These are phyloP conservation scores for Bubalus kerabau DNA, from an alignment of 2,113 vertebrate genomes.

Conservation along the genomic window DNA sequence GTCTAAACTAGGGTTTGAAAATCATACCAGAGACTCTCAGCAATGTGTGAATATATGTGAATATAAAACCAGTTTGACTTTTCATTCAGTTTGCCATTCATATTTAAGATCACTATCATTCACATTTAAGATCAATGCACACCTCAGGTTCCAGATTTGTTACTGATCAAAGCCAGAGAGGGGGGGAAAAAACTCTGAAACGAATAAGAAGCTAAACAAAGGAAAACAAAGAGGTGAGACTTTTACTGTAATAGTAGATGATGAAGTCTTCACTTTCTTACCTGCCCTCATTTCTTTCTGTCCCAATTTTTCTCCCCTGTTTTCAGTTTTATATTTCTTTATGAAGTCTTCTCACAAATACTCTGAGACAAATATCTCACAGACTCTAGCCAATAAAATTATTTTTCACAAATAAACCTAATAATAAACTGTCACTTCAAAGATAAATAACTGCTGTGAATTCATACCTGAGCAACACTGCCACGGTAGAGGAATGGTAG, in stretches of 20 bases:
- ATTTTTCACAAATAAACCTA: neutral
- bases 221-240: neutral
- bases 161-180: neutral
- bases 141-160: neutral
- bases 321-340: neutral
- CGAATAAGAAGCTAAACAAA: neutral
- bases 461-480: constrained; percentile 84
- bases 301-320: neutral
- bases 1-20: neutral
- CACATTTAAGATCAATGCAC: neutral
- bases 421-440: neutral
- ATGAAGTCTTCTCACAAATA: neutral
- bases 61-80: neutral
- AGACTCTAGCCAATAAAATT: neutral
- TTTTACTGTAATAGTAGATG: neutral
- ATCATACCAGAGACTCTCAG: neutral
- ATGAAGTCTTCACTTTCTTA: neutral
- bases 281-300: neutral
- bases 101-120: neutral
- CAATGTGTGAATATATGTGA: neutral
- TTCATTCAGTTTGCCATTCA: neutral
- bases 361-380: neutral
- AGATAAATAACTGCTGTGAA: neutral
- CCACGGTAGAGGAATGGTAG: constrained; percentile 90
- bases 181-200: neutral